These are phyloP conservation scores for Microcebus ravelobensis DNA, from an alignment of 2,113 vertebrate genomes.

Conservation along the genomic window DNA sequence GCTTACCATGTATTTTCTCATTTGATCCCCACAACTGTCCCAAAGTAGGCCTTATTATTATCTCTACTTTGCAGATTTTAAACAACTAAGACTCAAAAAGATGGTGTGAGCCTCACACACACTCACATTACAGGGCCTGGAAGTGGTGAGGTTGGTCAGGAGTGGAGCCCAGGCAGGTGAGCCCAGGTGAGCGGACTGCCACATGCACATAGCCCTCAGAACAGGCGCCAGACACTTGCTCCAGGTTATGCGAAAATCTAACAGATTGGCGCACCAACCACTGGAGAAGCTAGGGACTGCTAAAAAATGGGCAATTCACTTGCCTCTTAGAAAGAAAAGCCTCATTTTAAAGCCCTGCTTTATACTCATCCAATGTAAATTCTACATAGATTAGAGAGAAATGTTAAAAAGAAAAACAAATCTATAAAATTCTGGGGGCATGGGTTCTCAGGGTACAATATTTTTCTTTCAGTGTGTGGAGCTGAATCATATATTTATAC, in stretches of 20 bases:
- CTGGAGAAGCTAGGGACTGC: background rate
- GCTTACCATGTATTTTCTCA: background rate
- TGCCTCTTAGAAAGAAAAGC: background rate
- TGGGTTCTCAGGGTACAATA: background rate
- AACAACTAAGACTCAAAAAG: background rate
- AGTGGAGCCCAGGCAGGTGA: background rate
- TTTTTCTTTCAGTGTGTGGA: slow-evolving; percentile 21
- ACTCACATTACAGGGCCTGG: background rate
- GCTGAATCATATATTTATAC: slow-evolving; percentile 20
- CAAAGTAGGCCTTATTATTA: background rate
- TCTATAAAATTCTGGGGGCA: slow-evolving; percentile 6
- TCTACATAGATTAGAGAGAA: background rate
- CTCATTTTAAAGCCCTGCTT: background rate
- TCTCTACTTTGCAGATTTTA: background rate
- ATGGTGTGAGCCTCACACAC: background rate
- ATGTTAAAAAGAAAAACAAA: background rate
- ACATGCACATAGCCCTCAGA: background rate
- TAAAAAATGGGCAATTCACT: background rate
- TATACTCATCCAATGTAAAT: background rate
- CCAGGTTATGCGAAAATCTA: background rate
- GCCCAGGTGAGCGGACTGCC: background rate
- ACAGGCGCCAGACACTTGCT: background rate
- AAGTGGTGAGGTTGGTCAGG: background rate
- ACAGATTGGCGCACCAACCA: background rate
- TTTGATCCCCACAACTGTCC: background rate